Percentiles rank a stretch among this genome's conserved stretches.
These are phyloP conservation scores for Matsumyia berberina DNA, from an alignment of 2,888 invertebrate species.

Conservation along the genomic window DNA sequence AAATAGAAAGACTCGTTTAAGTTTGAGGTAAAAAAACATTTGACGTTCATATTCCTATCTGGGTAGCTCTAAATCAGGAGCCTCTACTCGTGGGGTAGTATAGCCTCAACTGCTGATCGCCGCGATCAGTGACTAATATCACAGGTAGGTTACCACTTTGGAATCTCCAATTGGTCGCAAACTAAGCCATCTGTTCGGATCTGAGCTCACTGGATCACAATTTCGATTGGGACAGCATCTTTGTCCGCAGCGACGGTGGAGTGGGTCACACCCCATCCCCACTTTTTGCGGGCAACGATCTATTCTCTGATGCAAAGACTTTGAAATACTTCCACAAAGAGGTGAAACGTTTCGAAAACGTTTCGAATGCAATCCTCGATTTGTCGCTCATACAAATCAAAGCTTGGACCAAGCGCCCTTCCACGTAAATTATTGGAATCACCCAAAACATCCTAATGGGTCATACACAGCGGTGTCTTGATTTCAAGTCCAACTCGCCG, in stretches of 20 bases:
- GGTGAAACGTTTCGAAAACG: slow-evolving; percentile 92
- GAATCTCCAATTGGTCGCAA: slow-evolving; percentile 78
- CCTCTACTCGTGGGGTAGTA: too few relatives aligned
- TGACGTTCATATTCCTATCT: too few relatives aligned
- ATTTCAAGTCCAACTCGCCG: slow-evolving; percentile 81
- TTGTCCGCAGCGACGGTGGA: slow-evolving; percentile 79
- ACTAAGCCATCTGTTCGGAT: slow-evolving; percentile 82
- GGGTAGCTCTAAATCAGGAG: too few relatives aligned
- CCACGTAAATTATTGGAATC: slow-evolving; percentile 82
- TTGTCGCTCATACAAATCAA: slow-evolving; percentile 83
- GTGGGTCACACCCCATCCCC: slow-evolving; percentile 78
- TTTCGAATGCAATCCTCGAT: slow-evolving; percentile 83
- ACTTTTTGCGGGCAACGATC: slow-evolving; percentile 84
- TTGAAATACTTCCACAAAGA: slow-evolving; percentile 92
- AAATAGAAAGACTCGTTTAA: too few relatives aligned
- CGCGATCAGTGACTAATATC: too few relatives aligned
- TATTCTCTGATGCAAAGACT: slow-evolving; percentile 89
- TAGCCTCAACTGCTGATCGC: too few relatives aligned
- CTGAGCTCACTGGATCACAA: slow-evolving; percentile 82
- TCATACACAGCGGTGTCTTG: slow-evolving; percentile 82
- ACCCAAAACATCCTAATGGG: slow-evolving; percentile 82
- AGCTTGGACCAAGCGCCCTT: slow-evolving; percentile 83
- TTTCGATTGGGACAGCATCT: slow-evolving; percentile 83
- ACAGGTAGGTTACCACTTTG: slow-evolving; percentile 62
- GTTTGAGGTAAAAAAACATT: too few relatives aligned